Evolutionary conservation across 2,888 invertebrate species (phyloP), one percentile per base, ranked within the genome.

Genomic region (Molorchus minor): DNA sequence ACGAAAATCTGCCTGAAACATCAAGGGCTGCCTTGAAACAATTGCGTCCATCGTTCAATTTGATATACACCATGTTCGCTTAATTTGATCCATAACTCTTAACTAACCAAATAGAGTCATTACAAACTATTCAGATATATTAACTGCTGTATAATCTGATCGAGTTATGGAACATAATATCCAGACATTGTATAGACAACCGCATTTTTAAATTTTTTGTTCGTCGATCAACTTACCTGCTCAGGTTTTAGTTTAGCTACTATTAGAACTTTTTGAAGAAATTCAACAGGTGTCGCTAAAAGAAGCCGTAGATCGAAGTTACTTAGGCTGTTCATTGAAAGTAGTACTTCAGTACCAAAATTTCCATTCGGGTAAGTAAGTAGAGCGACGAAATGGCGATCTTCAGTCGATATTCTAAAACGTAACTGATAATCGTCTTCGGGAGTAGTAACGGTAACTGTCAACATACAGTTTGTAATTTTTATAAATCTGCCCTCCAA

Each of bases 281-380:
- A 85, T 54, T 90, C 90, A 61, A 92, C 83, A 0, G 93, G 92
- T 0, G 92, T 85, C 0, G 90, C 91, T 0, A 92, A 75, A 69
- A 88, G 87, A 0, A 93, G 83, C 69, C 88, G 90, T 0, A 92
- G 79, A 77, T 93, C 87, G 77, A 93, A 93, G 69, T 91, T 85
- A 66, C 87, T 83, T 5, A 87, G 74, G 4, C 87, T 85, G 15
- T 84, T 78, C 25, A 93, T 74, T 57, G 87, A 85, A 7, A 88
- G 84, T 0, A 90, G 79, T 0, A 87, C 79, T 79, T 93, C 93
- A 19, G 84, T 77, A 64, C 93, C 93, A 0, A 90, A 78, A 3
- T 87, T 87, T n/a, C 87, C 86, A 16, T 84, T 84, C 0, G 90
- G 88, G 0, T 89, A 87, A 40, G 86, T 84, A 0, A 93, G 80